phyloP scores from a whole-genome alignment of 2,113 vertebrate species.

The Anguilla japonica region DNA sequence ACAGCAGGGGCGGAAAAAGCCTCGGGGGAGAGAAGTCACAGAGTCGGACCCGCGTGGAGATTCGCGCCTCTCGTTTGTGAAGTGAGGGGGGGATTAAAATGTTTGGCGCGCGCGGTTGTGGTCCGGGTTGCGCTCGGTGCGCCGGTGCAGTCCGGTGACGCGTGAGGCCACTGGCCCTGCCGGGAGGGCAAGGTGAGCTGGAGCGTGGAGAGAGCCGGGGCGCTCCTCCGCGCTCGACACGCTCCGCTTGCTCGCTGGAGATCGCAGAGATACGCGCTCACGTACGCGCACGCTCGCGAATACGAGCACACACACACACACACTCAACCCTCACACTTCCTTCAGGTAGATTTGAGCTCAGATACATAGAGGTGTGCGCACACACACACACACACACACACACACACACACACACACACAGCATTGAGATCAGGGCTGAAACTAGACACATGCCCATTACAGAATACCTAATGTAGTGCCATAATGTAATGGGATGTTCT shows the following conservation, averaged over 20 bases:
- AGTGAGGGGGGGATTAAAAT: background rate
- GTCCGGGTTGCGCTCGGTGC: background rate
- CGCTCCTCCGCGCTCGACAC: background rate
- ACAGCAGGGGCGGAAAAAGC: conserved; percentile 37
- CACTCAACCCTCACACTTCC: background rate
- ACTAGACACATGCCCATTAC: background rate
- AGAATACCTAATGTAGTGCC: too few relatives aligned
- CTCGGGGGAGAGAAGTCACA: conserved; percentile 18
- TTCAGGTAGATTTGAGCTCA: background rate
- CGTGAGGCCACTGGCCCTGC: background rate
- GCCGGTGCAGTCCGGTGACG: background rate
- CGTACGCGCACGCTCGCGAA: background rate
- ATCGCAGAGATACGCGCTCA: background rate
- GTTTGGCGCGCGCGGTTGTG: background rate
- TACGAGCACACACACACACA: background rate
- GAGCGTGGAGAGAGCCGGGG: background rate
- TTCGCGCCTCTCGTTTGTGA: background rate
- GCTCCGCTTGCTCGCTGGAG: background rate
- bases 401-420: background rate
- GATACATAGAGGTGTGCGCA: background rate
- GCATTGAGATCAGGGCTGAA: background rate
- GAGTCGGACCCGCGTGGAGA: background rate
- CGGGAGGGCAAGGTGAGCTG: background rate
- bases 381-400: background rate
- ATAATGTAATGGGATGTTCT: too few relatives aligned